Evolutionary conservation across 2,113 vertebrate genomes (phyloP), one percentile per base, ranked within the genome.

Genomic region (Notothenia rossii): DNA sequence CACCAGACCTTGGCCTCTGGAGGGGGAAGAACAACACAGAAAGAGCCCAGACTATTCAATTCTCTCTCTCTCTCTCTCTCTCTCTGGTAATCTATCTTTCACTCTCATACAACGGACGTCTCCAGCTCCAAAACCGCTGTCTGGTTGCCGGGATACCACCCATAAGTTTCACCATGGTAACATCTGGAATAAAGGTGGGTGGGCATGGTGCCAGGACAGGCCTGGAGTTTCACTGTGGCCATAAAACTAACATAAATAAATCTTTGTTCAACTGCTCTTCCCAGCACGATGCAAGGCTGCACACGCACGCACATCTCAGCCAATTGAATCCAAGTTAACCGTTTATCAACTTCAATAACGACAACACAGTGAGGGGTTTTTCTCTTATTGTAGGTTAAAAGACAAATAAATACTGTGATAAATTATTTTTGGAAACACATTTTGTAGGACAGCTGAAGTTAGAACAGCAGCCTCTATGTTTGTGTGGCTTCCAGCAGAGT

Each of bases 171-270:
- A 89, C 95, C 94, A 94, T 93, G 92, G 95, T 92, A 96, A 96
- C 94, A 96, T 96, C 96, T 97, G 95, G 95, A 96, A 95, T 93
- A 94, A 96, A 96, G 94, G 95, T 95, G 95, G 89, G 85, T 91
- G 91, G 94, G 96, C 94, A 92, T 12, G 46, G 51, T 88, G 96
- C 93, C 96, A 96, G 89, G 80, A 87, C 83, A 92, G 90, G 93
- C 90, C 91, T 89, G 86, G 91, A 94, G 92, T 94, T 93, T 93
- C 90, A 92, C 93, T 91, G 82, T 81, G 88, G 91, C 89, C 70
- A 92, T 94, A 94, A 95, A 94, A 92, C 91, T 89, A 95, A 95
- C 92, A 92, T 92, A 95, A 95, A 95, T 95, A 96, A 94, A 95
- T 93, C 93, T 92, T 87, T 86, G 86, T 92, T 94, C 86, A 89